These are phyloP conservation scores for Nephrotoma appendiculata DNA, from an alignment of 2,888 invertebrate species.

Conservation along the genomic window DNA sequence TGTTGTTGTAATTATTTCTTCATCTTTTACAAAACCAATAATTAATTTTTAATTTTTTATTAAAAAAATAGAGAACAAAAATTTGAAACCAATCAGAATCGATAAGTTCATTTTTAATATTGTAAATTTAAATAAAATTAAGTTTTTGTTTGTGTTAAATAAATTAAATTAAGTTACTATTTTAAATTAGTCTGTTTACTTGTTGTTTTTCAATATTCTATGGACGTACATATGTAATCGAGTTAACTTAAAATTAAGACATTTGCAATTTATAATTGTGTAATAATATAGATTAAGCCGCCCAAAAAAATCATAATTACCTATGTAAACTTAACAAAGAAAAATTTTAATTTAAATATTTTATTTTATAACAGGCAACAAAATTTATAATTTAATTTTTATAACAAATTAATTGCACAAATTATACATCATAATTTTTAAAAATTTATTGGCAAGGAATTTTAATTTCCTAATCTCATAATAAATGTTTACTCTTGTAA, in stretches of 20 bases:
- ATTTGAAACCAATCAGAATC: background rate
- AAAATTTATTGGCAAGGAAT: background rate
- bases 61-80: background rate
- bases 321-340: background rate
- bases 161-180: background rate
- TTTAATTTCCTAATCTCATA: background rate
- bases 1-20: background rate
- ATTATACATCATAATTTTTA: background rate
- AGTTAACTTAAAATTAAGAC: background rate
- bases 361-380: background rate
- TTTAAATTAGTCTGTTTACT: background rate
- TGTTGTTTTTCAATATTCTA: background rate
- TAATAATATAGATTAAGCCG: background rate
- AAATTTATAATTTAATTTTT: background rate
- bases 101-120: background rate
- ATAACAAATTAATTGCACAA: background rate
- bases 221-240: background rate
- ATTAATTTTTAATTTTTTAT: background rate
- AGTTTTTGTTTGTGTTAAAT: background rate
- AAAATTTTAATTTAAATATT: background rate
- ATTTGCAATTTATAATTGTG: background rate
- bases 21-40: background rate
- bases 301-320: background rate
- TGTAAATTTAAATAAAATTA: background rate
- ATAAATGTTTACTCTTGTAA: background rate